These are phyloP conservation scores for Pegea sp. DNA, from an alignment of 23 tunicate genomes.

Conservation along the genomic window DNA sequence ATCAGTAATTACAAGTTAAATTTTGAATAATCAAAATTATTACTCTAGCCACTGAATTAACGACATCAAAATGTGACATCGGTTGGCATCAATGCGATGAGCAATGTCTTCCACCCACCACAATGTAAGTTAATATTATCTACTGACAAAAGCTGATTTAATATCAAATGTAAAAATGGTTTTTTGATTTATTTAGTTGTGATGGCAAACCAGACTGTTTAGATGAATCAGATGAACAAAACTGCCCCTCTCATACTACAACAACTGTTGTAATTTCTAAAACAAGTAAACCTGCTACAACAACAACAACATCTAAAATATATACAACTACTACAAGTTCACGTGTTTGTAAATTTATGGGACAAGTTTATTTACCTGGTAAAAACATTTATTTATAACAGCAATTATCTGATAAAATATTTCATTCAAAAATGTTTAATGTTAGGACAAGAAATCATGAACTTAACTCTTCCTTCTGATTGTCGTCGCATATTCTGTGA, in stretches of 20 bases:
- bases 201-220: slow-evolving; percentile 53
- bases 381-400: neutral
- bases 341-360: neutral
- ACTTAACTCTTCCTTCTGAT: neutral
- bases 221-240: slow-evolving; percentile 37
- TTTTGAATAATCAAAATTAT: neutral
- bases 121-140: neutral
- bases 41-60: neutral
- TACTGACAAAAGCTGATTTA: neutral
- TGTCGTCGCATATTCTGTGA: neutral
- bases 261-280: slow-evolving; percentile 3
- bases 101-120: neutral
- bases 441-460: neutral
- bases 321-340: slow-evolving; percentile 4
- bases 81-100: slow-evolving; percentile 1
- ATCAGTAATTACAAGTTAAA: neutral
- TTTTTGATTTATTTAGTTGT: slow-evolving; percentile 6
- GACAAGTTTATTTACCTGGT: neutral
- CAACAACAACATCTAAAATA: slow-evolving; percentile 5
- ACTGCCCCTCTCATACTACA: slow-evolving; percentile 2
- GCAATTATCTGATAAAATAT: neutral
- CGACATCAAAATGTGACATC: neutral
- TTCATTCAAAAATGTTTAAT: too few relatives aligned
- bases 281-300: slow-evolving; percentile 6
- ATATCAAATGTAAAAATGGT: neutral